Evolutionary conservation across 2,797 vertebrate genomes (phyloP).

Genomic region (Oryzias sinensis): DNA sequence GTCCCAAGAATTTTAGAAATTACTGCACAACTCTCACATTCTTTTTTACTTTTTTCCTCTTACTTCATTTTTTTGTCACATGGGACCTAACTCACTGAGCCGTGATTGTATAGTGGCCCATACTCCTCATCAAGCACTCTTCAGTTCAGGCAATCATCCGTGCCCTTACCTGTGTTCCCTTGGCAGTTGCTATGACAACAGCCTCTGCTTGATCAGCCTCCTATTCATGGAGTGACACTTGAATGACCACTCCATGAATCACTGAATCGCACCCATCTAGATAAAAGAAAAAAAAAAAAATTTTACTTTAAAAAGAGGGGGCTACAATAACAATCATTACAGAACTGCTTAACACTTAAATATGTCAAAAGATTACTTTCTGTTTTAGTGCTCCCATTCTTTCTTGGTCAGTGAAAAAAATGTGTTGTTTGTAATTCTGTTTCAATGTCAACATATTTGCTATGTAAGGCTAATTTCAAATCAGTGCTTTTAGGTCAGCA

Average conservation of each 20-base stretch:
- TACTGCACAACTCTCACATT: conserved; percentile 21
- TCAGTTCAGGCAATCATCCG: conserved; percentile 76
- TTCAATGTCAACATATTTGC: no score
- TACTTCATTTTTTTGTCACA: conserved; percentile 28
- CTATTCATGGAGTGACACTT: conserved; percentile 77
- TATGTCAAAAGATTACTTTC: conserved; percentile 26
- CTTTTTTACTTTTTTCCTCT: background rate
- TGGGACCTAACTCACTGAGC: conserved; percentile 44
- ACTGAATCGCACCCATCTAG: conserved; percentile 63
- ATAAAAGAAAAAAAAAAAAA: conserved; percentile 41
- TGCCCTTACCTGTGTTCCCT: conserved; percentile 74
- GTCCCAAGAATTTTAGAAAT: conserved; percentile 36
- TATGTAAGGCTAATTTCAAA: no score
- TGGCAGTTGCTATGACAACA: conserved; percentile 77
- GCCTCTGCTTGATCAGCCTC: conserved; percentile 72
- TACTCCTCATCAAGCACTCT: conserved; percentile 73
- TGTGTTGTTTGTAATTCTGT: conserved; percentile 8
- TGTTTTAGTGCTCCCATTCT: conserved; percentile 11
- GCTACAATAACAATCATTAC: conserved; percentile 40
- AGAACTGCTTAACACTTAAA: conserved; percentile 38
- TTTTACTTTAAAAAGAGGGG: background rate
- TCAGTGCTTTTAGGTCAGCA: no score
- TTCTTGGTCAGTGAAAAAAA: conserved; percentile 36
- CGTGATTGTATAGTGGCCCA: conserved; percentile 67
- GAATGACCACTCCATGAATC: conserved; percentile 75